Conservation (phyloP, 2,888 invertebrate species). For the Carpatolechia fugitivella region DNA sequence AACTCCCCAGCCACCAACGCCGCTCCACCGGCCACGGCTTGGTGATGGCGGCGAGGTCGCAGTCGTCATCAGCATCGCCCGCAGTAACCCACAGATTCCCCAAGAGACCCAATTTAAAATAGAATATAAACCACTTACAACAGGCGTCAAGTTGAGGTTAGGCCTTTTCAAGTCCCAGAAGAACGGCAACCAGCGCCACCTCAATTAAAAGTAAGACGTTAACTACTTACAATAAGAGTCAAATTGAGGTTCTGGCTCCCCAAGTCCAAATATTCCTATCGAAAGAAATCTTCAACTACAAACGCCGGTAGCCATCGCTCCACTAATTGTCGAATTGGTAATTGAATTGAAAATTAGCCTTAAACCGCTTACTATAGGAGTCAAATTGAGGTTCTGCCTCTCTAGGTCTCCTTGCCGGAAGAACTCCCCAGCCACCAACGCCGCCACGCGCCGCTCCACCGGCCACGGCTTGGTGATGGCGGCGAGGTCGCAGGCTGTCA, state of each 20-base stretch:
- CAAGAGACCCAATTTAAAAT: no score
- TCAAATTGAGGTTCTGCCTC: slow-evolving; percentile 91
- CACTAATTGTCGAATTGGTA: no score
- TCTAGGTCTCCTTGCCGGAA: slow-evolving; percentile 96
- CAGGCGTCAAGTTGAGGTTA: no score
- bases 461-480: slow-evolving; percentile 98
- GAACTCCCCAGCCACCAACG: slow-evolving; percentile 94
- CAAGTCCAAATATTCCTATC: slow-evolving; percentile 95
- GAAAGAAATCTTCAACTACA: slow-evolving; percentile 95
- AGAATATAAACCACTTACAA: no score
- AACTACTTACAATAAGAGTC: slow-evolving; percentile 93
- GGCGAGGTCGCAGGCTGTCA: slow-evolving; percentile 97
- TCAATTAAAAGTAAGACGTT: no score
- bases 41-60: slow-evolving; percentile 95
- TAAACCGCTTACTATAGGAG: slow-evolving; percentile 87
- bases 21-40: slow-evolving; percentile 97
- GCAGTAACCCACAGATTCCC: background rate
- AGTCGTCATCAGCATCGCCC: slow-evolving; percentile 95
- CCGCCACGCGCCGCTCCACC: slow-evolving; percentile 94
- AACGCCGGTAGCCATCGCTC: no score
- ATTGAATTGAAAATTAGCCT: background rate
- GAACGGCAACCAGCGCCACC: no score
- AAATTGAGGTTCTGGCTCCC: slow-evolving; percentile 93
- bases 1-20: slow-evolving; percentile 94
- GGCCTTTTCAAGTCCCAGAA: no score